These are phyloP conservation scores for Gila orcuttii DNA, from an alignment of 2,113 vertebrate genomes.

Conservation along the genomic window DNA sequence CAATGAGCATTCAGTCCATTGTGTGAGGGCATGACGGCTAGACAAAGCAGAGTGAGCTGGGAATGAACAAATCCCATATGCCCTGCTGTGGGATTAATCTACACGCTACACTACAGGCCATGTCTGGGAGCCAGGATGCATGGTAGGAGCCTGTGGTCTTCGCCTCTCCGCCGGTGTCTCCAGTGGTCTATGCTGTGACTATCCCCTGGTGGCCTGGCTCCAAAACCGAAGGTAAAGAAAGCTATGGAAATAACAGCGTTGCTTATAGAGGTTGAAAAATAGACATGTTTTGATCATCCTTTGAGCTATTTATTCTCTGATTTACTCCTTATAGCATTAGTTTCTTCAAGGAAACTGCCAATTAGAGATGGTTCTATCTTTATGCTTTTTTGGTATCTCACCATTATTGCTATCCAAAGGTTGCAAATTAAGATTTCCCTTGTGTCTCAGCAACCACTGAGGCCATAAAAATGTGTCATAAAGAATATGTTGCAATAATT, in stretches of 20 bases:
- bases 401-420: conserved; percentile 76
- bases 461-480: conserved; percentile 72
- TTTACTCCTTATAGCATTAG: conserved; percentile 75
- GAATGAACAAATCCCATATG: conserved; percentile 33
- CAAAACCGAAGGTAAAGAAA: conserved; percentile 76
- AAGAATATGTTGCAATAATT: conserved; percentile 72
- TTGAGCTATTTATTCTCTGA: conserved; percentile 71
- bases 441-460: conserved; percentile 70
- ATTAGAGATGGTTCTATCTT: conserved; percentile 72
- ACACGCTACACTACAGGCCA: conserved; percentile 51
- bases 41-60: not conserved
- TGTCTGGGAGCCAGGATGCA: conserved; percentile 55
- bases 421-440: conserved; percentile 75
- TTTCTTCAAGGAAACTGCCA: conserved; percentile 66
- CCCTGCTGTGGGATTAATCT: conserved; percentile 34
- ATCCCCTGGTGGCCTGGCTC: conserved; percentile 67
- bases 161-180: conserved; percentile 67
- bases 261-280: conserved; percentile 72
- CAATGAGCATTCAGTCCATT: conserved; percentile 19
- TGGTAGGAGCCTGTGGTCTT: conserved; percentile 74
- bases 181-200: conserved; percentile 61
- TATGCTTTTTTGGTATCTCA: conserved; percentile 74
- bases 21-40: not conserved
- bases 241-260: conserved; percentile 74
- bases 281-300: conserved; percentile 75